Conservation (phyloP, 2,888 invertebrate genomes). For the Phaonia tiefii region DNA sequence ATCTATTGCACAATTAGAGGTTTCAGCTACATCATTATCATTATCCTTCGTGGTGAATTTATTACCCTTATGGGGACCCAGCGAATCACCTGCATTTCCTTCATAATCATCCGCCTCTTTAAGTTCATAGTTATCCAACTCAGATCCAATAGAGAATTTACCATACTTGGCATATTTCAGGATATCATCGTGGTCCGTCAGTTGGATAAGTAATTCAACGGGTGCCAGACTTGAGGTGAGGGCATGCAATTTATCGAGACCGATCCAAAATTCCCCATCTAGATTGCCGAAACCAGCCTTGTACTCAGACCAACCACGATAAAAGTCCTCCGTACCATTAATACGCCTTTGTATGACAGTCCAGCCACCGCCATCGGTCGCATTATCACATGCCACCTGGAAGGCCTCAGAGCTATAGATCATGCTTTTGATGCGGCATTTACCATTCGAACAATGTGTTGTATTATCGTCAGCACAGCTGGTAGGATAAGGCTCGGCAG, state of each 20-base stretch:
- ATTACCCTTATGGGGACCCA: background rate
- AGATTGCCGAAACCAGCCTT: conserved; percentile 7
- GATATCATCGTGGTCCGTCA: background rate
- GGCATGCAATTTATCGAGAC: conserved; percentile 2
- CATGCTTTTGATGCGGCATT: conserved; percentile 32
- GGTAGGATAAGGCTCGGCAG: no score
- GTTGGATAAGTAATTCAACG: background rate
- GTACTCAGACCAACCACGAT: background rate
- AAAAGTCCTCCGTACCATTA: conserved; percentile 7
- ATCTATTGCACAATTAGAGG: background rate
- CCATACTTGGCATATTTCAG: conserved; percentile 2
- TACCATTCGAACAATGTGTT: conserved; percentile 11
- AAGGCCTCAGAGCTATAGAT: conserved; percentile 20
- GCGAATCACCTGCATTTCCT: conserved; percentile 4
- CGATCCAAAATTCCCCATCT: background rate
- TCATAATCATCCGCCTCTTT: background rate
- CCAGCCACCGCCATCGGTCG: conserved; percentile 6
- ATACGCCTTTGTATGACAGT: background rate
- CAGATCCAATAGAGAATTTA: background rate
- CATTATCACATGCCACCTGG: conserved; percentile 26
- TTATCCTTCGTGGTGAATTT: conserved; percentile 1
- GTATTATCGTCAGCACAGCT: conserved; percentile 33
- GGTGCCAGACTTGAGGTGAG: background rate
- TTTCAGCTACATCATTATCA: background rate
- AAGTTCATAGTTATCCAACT: background rate